phyloP scores from a whole-genome alignment of 2,888 invertebrate species.

The Diarsia dahlii region DNA sequence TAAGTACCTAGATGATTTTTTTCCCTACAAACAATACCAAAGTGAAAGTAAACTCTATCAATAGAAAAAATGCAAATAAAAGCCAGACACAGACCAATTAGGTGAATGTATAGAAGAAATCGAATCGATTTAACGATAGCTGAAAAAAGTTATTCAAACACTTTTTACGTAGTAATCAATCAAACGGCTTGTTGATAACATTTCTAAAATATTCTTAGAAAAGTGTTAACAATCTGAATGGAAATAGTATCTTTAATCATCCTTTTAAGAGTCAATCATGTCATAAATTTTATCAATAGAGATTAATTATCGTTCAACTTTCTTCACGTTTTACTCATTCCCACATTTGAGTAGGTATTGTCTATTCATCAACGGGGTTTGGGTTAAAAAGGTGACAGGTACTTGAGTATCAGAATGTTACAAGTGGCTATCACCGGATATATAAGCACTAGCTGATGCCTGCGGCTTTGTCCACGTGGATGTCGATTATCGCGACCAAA shows the following conservation, averaged over 20 bases:
- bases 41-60: slow-evolving; percentile 51
- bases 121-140: slow-evolving; percentile 35
- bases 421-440: too few relatives aligned
- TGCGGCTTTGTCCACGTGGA: too few relatives aligned
- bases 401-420: too few relatives aligned
- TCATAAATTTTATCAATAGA: slow-evolving; percentile 28
- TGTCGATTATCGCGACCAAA: too few relatives aligned
- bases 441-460: too few relatives aligned
- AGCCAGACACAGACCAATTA: slow-evolving; percentile 50
- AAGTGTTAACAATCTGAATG: neutral
- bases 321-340: slow-evolving; percentile 11
- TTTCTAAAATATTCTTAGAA: slow-evolving; percentile 24
- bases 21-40: neutral
- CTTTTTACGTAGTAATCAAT: slow-evolving; percentile 41
- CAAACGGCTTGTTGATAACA: neutral
- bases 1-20: too few relatives aligned
- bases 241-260: slow-evolving; percentile 24
- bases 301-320: slow-evolving; percentile 26
- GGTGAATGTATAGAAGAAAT: slow-evolving; percentile 59
- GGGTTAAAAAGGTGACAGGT: neutral
- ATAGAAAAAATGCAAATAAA: slow-evolving; percentile 30
- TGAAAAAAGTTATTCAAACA: slow-evolving; percentile 44
- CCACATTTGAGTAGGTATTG: neutral
- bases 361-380: neutral
- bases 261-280: slow-evolving; percentile 16